Base-by-base conservation (phyloP, 2,113 vertebrate species). In the Chrysochloris asiatica region DNA sequence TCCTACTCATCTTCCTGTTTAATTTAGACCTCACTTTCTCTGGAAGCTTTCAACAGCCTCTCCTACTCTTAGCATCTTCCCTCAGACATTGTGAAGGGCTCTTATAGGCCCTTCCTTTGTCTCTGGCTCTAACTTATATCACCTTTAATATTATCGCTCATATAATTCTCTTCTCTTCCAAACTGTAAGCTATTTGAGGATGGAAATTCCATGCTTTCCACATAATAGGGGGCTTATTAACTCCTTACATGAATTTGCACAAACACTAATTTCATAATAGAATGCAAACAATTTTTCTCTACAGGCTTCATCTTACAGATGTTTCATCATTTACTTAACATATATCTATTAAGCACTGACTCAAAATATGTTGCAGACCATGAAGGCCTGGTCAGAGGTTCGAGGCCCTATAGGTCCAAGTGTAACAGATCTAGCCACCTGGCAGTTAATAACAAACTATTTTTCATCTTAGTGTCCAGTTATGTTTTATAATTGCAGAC, bases 301-400 rank as follows among this genome's bases (percentile, higher is more conserved):
- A 0, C 41, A 30, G 45, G 28, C 7, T 21, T 86, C 56, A 82
- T 71, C 13, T 80, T 86, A 67, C 26, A 89, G 71, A 24, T 43
- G 56, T 77, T 89, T 90, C 21, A 36, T 86, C 28, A 61, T n/a
- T 84, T 2, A 73, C 59, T 87, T 77, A 84, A 50, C 21, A 90
- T 47, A 11, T 89, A 50, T 41, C 77, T 81, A 50, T 78, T 89
- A 56, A 59, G 9, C 21, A 85, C 10, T 52, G n/a, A 54, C 43
- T 79, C 54, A 61, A 69, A 61, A 83, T n/a, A n/a, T n/a, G n/a
- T n/a, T n/a, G n/a, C n/a, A n/a, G n/a, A n/a, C n/a, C n/a, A n/a
- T n/a, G n/a, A n/a, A n/a, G n/a, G n/a, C n/a, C n/a, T n/a, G n/a
- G n/a, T n/a, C n/a, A n/a, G n/a, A n/a, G n/a, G n/a, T n/a, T n/a